These are phyloP conservation scores for Zygogramma bicolorata DNA, from an alignment of 2,888 invertebrate genomes.

Conservation along the genomic window DNA sequence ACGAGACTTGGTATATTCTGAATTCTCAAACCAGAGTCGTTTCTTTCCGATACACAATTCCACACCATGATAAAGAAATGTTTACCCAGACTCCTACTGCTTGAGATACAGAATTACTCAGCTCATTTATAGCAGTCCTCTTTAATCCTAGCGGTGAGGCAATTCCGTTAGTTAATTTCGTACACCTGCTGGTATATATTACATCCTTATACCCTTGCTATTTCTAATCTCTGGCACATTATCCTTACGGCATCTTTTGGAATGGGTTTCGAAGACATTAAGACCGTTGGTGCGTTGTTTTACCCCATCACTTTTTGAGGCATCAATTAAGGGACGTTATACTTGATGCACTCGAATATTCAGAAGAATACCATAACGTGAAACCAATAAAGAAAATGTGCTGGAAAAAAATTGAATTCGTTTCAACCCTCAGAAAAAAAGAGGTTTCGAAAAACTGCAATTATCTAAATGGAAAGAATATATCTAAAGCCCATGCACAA, in stretches of 20 bases:
- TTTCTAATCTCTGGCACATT: not conserved
- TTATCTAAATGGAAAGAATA: no score
- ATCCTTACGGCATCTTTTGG: conserved; percentile 1
- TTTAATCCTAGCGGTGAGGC: conserved; percentile 28
- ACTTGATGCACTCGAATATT: no score
- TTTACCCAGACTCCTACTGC: not conserved
- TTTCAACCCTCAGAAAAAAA: no score
- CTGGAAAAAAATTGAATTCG: no score
- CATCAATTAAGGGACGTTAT: not conserved
- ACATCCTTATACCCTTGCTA: conserved; percentile 1
- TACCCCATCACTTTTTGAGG: not conserved
- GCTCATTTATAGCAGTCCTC: conserved; percentile 21
- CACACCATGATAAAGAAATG: conserved; percentile 1
- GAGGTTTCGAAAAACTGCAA: no score
- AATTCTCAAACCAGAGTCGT: no score
- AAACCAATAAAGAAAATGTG: no score
- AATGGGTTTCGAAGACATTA: conserved; percentile 1
- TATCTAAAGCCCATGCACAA: no score
- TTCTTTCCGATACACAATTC: no score
- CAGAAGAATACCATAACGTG: no score
- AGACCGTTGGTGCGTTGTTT: not conserved
- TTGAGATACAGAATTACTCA: conserved; percentile 10
- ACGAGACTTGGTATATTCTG: no score
- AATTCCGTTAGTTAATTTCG: conserved; percentile 41
- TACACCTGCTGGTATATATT: conserved; percentile 34